Percentiles rank a stretch among this genome's conserved stretches.
Conservation (phyloP, 2,888 invertebrate species). For the Eretmocerus hayati region DNA sequence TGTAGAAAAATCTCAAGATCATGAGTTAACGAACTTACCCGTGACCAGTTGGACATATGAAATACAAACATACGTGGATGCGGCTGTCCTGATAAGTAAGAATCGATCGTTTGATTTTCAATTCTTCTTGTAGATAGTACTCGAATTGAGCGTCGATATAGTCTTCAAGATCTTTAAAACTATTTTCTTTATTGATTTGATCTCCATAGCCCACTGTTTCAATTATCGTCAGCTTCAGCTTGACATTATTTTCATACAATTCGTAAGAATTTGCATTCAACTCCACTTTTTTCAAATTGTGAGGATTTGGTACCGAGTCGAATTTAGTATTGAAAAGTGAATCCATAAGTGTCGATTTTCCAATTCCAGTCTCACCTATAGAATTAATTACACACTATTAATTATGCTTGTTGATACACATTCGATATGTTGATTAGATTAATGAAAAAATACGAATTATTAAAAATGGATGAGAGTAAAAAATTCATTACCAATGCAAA, state of each 20-base stretch:
- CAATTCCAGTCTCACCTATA: conserved; percentile 93
- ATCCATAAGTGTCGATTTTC: conserved; percentile 98
- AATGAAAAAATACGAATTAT: background rate
- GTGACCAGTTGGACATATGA: conserved; percentile 92
- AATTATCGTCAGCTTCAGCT: conserved; percentile 89
- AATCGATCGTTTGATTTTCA: conserved; percentile 91
- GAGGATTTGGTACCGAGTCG: conserved; percentile 88
- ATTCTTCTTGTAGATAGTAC: conserved; percentile 90
- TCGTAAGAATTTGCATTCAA: conserved; percentile 95
- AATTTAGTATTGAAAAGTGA: conserved; percentile 97
- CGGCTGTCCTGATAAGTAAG: conserved; percentile 88
- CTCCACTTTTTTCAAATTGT: conserved; percentile 90
- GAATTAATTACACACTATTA: background rate
- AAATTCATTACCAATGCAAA: conserved; percentile 96
- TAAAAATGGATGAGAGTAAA: too few relatives aligned
- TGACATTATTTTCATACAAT: conserved; percentile 83
- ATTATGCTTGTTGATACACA: too few relatives aligned
- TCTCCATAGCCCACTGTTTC: conserved; percentile 99
- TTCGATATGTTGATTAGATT: background rate
- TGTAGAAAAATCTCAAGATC: too few relatives aligned
- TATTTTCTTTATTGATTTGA: conserved; percentile 98
- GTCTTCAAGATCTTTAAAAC: conserved; percentile 95
- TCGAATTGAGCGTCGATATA: conserved; percentile 98
- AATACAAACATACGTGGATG: conserved; percentile 97
- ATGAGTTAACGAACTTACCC: too few relatives aligned